phyloP scores from a whole-genome alignment of 2,888 invertebrate genomes.

The Eueremaeus valkanovi region DNA sequence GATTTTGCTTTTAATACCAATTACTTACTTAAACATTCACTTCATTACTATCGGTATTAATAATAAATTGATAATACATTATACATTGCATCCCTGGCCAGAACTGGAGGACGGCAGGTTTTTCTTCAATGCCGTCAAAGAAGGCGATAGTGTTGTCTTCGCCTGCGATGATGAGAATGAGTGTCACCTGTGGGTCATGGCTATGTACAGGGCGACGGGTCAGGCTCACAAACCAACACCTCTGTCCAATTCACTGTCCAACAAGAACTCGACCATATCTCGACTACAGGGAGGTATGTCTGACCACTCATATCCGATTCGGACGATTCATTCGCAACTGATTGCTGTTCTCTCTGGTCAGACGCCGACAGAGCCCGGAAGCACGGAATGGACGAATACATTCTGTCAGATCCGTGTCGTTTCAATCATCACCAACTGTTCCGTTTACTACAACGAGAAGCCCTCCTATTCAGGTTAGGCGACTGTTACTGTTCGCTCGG shows the following conservation, averaged over 20 bases:
- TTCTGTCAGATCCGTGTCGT: constrained; percentile 96
- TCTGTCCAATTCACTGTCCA: constrained; percentile 66
- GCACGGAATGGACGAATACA: constrained; percentile 99
- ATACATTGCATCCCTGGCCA: too few relatives aligned
- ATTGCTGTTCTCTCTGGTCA: neutral
- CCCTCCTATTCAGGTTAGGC: constrained; percentile 88
- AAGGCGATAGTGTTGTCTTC: constrained; percentile 94
- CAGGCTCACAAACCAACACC: constrained; percentile 99
- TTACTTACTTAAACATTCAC: too few relatives aligned
- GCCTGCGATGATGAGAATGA: constrained; percentile 97
- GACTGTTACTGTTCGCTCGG: constrained; percentile 99
- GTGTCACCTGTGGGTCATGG: constrained; percentile 98
- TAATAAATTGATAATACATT: constrained; percentile 45
- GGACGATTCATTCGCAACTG: constrained; percentile 3
- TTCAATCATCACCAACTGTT: constrained; percentile 93
- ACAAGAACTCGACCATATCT: constrained; percentile 75
- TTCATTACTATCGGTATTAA: too few relatives aligned
- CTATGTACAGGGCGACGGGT: constrained; percentile 97
- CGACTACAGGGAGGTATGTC: constrained; percentile 78
- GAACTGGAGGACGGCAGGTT: constrained; percentile 59
- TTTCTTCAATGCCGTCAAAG: constrained; percentile 98
- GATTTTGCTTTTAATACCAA: too few relatives aligned
- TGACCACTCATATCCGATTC: constrained; percentile 1
- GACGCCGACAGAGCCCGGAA: constrained; percentile 79
- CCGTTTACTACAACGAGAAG: constrained; percentile 82